phyloP scores from a whole-genome alignment of 1,140 invertebrate genomes.

The Mactra quadrangularis region DNA sequence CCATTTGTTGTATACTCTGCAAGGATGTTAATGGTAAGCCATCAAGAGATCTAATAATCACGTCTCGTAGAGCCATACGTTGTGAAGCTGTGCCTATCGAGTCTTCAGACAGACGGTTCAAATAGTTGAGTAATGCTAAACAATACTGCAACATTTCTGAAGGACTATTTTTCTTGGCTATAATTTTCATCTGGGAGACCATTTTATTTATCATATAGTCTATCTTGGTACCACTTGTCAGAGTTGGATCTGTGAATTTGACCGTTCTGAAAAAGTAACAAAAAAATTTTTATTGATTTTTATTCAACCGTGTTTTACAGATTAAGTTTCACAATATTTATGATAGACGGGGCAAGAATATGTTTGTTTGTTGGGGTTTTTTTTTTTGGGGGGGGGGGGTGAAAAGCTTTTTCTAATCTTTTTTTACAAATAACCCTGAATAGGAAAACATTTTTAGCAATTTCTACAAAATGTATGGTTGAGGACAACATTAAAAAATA shows the following conservation, averaged over 20 bases:
- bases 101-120: slow-evolving; percentile 72
- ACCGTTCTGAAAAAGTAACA: slow-evolving; percentile 14
- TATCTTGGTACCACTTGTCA: slow-evolving; percentile 8
- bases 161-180: slow-evolving; percentile 73
- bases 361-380: no score
- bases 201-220: slow-evolving; percentile 67
- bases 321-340: no score
- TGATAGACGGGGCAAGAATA: no score
- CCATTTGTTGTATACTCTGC: slow-evolving; percentile 67
- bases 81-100: not conserved
- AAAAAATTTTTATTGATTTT: no score
- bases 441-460: no score
- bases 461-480: no score
- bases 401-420: no score
- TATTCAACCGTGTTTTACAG: no score
- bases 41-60: slow-evolving; percentile 62
- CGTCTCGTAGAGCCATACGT: slow-evolving; percentile 69
- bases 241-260: slow-evolving; percentile 4
- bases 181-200: slow-evolving; percentile 52
- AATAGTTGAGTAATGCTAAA: slow-evolving; percentile 68
- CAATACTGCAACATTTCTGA: slow-evolving; percentile 72
- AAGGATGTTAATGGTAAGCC: slow-evolving; percentile 66
- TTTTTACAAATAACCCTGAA: no score
- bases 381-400: no score
- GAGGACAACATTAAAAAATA: no score